Conservation (phyloP, 2,888 invertebrate genomes). For the Archips crataeganus region DNA sequence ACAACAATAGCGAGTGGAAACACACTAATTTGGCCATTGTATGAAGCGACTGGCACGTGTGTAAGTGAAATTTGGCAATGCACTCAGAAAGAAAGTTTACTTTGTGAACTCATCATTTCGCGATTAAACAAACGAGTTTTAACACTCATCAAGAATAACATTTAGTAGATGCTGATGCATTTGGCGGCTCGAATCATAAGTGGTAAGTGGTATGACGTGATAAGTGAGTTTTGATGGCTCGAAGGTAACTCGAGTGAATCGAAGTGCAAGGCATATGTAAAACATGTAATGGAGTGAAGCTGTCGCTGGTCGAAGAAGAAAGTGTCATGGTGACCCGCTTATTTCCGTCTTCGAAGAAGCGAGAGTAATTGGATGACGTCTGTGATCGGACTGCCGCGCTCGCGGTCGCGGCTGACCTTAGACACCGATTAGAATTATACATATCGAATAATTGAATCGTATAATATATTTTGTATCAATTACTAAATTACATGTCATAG, state of each 20-base stretch:
- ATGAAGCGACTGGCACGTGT: constrained; percentile 59
- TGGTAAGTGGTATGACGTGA: constrained; percentile 25
- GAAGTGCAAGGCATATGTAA: constrained; percentile 46
- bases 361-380: constrained; percentile 70
- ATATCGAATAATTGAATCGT: constrained; percentile 18
- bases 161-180: constrained; percentile 44
- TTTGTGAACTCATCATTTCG: constrained; percentile 66
- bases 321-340: constrained; percentile 76
- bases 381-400: constrained; percentile 40
- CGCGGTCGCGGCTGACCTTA: constrained; percentile 45
- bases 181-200: constrained; percentile 40
- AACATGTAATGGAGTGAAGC: constrained; percentile 53
- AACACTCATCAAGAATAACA: constrained; percentile 51
- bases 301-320: constrained; percentile 71
- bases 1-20: constrained; percentile 66
- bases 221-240: constrained; percentile 26
- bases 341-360: constrained; percentile 63
- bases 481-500: constrained; percentile 25
- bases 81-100: constrained; percentile 77
- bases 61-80: constrained; percentile 79
- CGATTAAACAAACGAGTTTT: constrained; percentile 74
- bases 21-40: constrained; percentile 72
- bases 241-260: constrained; percentile 6
- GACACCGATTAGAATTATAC: constrained; percentile 32
- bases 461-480: constrained; percentile 11